Evolutionary conservation across 2,797 vertebrate genomes (phyloP).

Genomic region (Trematomus bernacchii): DNA sequence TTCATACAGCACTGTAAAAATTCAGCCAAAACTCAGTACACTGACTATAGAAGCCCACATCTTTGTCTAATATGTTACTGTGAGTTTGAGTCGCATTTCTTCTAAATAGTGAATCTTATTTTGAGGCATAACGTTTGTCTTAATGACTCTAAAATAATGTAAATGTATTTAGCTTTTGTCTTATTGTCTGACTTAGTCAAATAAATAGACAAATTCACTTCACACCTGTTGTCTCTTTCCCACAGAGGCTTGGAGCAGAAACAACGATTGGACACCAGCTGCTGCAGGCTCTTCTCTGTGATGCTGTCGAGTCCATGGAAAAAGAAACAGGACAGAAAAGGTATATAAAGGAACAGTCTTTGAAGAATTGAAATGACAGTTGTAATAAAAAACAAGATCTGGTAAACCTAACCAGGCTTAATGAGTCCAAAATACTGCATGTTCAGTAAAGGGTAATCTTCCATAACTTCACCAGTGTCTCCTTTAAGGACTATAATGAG

Average conservation of each 20-base stretch:
- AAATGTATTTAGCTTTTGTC: background rate
- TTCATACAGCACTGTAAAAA: no score
- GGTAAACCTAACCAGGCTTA: background rate
- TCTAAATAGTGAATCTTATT: background rate
- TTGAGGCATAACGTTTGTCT: background rate
- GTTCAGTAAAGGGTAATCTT: background rate
- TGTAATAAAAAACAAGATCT: background rate
- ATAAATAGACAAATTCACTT: background rate
- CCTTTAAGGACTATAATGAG: background rate
- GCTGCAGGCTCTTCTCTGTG: slow-evolving; percentile 85
- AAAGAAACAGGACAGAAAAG: slow-evolving; percentile 80
- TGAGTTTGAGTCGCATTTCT: background rate
- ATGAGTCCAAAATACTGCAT: background rate
- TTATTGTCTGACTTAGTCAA: background rate
- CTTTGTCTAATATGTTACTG: background rate
- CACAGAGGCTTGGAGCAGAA: slow-evolving; percentile 89
- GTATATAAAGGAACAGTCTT: slow-evolving; percentile 66
- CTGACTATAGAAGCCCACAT: background rate
- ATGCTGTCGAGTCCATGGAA: slow-evolving; percentile 83
- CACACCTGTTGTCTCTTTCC: slow-evolving; percentile 21
- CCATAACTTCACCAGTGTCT: background rate
- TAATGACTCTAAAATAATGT: background rate
- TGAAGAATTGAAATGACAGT: background rate
- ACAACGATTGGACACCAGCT: slow-evolving; percentile 85
- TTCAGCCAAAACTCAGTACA: no score